Percentiles rank a stretch among this genome's conserved stretches.
phyloP scores from a whole-genome alignment of 2,888 invertebrate species.

The Patella caerulea region DNA sequence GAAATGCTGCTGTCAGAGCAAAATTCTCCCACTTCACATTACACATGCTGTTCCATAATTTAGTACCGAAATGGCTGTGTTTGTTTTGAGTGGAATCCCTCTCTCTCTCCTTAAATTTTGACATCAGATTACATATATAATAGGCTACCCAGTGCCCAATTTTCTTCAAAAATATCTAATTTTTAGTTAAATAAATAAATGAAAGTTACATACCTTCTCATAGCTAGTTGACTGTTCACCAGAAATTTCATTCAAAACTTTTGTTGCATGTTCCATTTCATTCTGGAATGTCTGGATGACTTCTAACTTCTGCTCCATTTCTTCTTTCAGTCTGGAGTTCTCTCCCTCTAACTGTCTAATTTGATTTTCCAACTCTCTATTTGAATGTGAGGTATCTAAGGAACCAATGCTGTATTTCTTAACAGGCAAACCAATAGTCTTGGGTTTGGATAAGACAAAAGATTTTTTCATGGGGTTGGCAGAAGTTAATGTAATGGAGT shows the following conservation, averaged over 20 bases:
- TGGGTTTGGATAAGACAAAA: background rate
- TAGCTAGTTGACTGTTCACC: no score
- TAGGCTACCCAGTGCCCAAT: no score
- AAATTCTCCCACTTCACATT: no score
- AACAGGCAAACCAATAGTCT: background rate
- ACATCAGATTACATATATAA: no score
- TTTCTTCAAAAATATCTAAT: no score
- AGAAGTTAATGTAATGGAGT: background rate
- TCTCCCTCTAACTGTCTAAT: conserved; percentile 40
- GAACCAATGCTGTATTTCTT: background rate
- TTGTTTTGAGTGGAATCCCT: no score
- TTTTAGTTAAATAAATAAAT: no score
- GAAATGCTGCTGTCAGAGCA: no score
- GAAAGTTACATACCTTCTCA: no score
- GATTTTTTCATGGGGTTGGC: background rate
- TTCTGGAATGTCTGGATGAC: background rate
- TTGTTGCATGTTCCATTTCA: background rate
- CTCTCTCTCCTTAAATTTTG: no score
- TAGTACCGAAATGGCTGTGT: no score
- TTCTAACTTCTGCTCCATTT: conserved; percentile 15
- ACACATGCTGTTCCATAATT: no score
- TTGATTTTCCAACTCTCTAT: conserved; percentile 24
- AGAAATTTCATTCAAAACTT: background rate
- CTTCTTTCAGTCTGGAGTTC: conserved; percentile 33
- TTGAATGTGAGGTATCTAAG: conserved; percentile 6